Base-by-base conservation (phyloP, 2,113 vertebrate species). In the Ameiurus melas region DNA sequence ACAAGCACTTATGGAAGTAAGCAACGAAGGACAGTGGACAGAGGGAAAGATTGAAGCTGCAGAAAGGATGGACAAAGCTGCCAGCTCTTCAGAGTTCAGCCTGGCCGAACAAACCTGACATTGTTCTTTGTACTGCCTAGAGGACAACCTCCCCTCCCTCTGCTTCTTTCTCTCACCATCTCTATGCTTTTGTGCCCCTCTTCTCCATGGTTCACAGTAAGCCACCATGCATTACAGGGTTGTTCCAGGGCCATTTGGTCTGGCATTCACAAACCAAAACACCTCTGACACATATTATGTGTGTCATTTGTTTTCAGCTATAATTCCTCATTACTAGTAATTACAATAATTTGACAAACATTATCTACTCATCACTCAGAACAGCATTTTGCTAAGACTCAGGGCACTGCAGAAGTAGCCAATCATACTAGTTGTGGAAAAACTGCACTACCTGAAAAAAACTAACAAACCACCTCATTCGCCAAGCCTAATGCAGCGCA, bases 1-100 rank as follows among this genome's bases (percentile, higher is more conserved):
- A 95, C 94, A 95, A 95, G 94, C 92, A 92, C 94, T 94, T 94
- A 94, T 85, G 90, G 92, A 92, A 91, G 92, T 87, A 92, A 94
- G 93, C 91, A 87, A 92, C 89, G 90, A 89, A 90, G 92, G 91
- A 91, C 91, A 88, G 94, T 88, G 86, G 71, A 85, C 60, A 80
- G 84, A 80, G 64, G 60, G 80, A 79, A 86, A 70, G 68, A 78
- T 88, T 92, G 88, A 88, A 92, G 92, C 36, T 57, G 92, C 92
- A 91, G 92, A 90, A 94, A 92, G 92, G 94, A 91, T 70, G 88
- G 90, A 93, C 94, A 86, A 33, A 85, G 80, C 92, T 95, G 94
- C 94, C 95, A 96, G 94, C 94, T 94, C 93, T 87, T 68, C 92
- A 93, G 94, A 91, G 93, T 92, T 94, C 90, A 93, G 92, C 92